A percentile compares a stretch with the other conserved stretches of the same genome.
Evolutionary conservation across 2,888 invertebrate species (phyloP).

Genomic region (Prosapia bicincta): DNA sequence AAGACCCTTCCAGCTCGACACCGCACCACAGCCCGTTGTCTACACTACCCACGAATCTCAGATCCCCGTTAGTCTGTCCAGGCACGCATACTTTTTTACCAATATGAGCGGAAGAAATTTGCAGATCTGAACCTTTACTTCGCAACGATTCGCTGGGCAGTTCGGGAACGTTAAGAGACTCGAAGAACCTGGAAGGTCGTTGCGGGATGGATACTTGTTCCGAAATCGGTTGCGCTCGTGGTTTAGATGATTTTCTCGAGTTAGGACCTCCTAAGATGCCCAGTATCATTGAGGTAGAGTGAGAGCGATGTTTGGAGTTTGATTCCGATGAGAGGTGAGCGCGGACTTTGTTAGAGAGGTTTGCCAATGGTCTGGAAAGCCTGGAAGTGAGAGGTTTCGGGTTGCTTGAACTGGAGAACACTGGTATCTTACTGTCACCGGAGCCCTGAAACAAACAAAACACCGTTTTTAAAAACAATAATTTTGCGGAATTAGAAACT

Average conservation of each 20-base stretch:
- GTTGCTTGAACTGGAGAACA: slow-evolving; percentile 34
- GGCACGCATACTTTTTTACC: slow-evolving; percentile 48
- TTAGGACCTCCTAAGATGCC: slow-evolving; percentile 27
- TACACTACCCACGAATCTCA: slow-evolving; percentile 56
- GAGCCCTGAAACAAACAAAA: slow-evolving; percentile 39
- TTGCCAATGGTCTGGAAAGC: slow-evolving; percentile 39
- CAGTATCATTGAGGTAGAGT: not conserved
- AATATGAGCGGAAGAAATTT: slow-evolving; percentile 36
- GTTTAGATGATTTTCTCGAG: slow-evolving; percentile 14
- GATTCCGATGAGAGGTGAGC: slow-evolving; percentile 37
- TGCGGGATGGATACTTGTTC: not conserved
- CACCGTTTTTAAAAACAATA: too few relatives aligned
- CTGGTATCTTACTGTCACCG: slow-evolving; percentile 41
- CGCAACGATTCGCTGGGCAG: slow-evolving; percentile 27
- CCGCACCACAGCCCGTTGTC: slow-evolving; percentile 62
- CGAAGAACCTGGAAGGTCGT: slow-evolving; percentile 35
- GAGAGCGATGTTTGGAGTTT: slow-evolving; percentile 8
- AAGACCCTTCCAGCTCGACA: slow-evolving; percentile 55
- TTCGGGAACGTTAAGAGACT: slow-evolving; percentile 32
- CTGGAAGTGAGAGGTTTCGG: slow-evolving; percentile 22
- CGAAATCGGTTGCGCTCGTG: slow-evolving; percentile 11
- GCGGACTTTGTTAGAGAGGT: slow-evolving; percentile 40
- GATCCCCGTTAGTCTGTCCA: slow-evolving; percentile 50
- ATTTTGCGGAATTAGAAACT: too few relatives aligned
- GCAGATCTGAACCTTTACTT: not conserved